Evolutionary conservation across 53 echinoderm and acorn worm genomes (phyloP), one percentile per base, ranked within the genome.

Genomic region (Holothuria leucospilota): DNA sequence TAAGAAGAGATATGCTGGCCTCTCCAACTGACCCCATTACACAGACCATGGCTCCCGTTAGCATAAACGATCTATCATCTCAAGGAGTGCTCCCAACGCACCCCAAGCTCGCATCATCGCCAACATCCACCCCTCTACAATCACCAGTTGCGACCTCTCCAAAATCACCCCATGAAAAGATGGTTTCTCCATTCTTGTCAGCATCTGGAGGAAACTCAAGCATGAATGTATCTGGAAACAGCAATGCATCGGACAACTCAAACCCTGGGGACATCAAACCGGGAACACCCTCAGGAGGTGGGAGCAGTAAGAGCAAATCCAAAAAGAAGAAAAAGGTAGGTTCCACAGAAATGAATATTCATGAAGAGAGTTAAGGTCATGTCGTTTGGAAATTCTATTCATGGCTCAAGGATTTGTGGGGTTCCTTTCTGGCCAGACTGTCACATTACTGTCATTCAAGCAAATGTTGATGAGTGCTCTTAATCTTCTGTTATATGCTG

Each of bases 301-400:
- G 86, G 26, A 77, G 81, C 20, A 77, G 87, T n/a, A 98, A 98
- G 60, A 74, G 95, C 82, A 98, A 98, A 73, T 91, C 98, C 51
- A 98, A 98, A 87, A 93, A 95, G 86, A 95, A 95, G 71, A 98
- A 98, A 62, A 98, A 95, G 98, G 98, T 98, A 71, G 27, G 71
- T 49, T 9, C 1, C 11, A 1, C 39, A 28, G 5, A 39, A 6
- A 74, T 11, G 28, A 40, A 18, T 56, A 56, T 56, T 56, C 18
- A 56, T 56, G 15, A 18, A 56, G 56, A 7, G 18, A 16, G 9
- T 52, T 11, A 52, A 13, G 42, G 13, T 52, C 15, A 56, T 16
- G 15, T 1, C 14, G 18, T 56, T 18, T 56, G 56, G 56, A 18
- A 1, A 56, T 67, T 67, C 5, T 1, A n/a, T 67, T 25, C 29